phyloP scores from a whole-genome alignment of 1,140 invertebrate genomes.

The Zelostemma sp. region DNA sequence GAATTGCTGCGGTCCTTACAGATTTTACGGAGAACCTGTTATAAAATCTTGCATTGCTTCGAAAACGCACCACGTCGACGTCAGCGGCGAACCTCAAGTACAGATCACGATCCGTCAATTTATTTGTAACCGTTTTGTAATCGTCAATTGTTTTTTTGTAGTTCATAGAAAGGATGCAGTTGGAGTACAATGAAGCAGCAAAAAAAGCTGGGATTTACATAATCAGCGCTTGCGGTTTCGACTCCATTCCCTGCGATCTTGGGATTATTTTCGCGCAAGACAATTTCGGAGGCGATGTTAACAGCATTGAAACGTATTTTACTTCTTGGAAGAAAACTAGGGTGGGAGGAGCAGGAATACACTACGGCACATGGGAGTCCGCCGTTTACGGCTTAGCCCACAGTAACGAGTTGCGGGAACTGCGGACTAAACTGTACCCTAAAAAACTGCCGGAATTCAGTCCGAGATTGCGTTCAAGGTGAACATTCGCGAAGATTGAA shows the following conservation, averaged over 20 bases:
- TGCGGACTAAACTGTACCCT: conserved; percentile 78
- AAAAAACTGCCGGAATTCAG: conserved; percentile 74
- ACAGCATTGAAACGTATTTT: conserved; percentile 83
- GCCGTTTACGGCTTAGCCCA: conserved; percentile 80
- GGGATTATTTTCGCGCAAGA: conserved; percentile 82
- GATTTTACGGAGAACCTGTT: conserved; percentile 92
- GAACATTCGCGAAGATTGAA: conserved; percentile 6
- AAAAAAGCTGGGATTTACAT: conserved; percentile 84
- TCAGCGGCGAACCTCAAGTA: conserved; percentile 89
- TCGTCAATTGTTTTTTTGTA: conserved; percentile 53
- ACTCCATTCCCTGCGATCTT: conserved; percentile 89
- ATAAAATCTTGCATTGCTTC: conserved; percentile 88
- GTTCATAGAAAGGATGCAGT: conserved; percentile 89
- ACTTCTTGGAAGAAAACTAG: conserved; percentile 55
- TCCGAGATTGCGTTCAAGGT: conserved; percentile 74
- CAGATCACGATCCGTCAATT: too few relatives aligned
- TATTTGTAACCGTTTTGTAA: too few relatives aligned
- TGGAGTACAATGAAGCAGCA: conserved; percentile 84
- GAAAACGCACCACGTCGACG: conserved; percentile 89
- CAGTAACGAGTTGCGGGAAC: conserved; percentile 72
- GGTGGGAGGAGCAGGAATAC: conserved; percentile 66
- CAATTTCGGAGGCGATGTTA: conserved; percentile 79
- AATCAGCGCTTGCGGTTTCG: conserved; percentile 92
- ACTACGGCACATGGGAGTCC: conserved; percentile 89
- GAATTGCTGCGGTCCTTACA: conserved; percentile 92